Evolutionary conservation across 92 coral and sea anemone genomes (phyloP).

Genomic region (Epizoanthus scotinus): DNA sequence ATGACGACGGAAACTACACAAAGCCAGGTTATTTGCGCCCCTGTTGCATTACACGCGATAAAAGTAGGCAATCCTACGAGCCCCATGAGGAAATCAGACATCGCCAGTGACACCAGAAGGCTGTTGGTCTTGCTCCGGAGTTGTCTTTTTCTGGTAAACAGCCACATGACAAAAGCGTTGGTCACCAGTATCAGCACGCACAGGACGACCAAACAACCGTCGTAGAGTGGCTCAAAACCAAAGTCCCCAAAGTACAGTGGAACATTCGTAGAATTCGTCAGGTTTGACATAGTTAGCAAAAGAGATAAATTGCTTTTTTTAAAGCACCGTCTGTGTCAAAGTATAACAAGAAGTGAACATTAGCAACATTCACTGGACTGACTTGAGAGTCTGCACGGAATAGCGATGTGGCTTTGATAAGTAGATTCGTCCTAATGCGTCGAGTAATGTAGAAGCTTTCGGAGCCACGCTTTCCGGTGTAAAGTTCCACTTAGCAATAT

Average conservation of each 20-base stretch:
- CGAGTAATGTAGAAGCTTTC: background rate
- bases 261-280: background rate
- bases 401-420: background rate
- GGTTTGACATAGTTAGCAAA: slow-evolving; percentile 3
- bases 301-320: background rate
- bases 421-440: background rate
- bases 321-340: background rate
- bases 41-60: slow-evolving; percentile 70
- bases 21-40: slow-evolving; percentile 46
- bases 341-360: background rate
- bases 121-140: slow-evolving; percentile 79
- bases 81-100: slow-evolving; percentile 82
- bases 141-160: slow-evolving; percentile 62
- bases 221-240: slow-evolving; percentile 63
- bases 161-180: slow-evolving; percentile 64
- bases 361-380: background rate
- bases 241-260: background rate
- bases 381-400: background rate
- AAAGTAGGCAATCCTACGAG: slow-evolving; percentile 69
- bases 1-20: slow-evolving; percentile 80
- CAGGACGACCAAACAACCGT: slow-evolving; percentile 67
- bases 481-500: background rate
- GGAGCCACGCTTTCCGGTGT: background rate
- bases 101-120: slow-evolving; percentile 68
- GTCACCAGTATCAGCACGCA: slow-evolving; percentile 60